Percentiles rank a stretch among this genome's conserved stretches.
Conservation (phyloP, 2,113 vertebrate species). For the Hoplias malabaricus region DNA sequence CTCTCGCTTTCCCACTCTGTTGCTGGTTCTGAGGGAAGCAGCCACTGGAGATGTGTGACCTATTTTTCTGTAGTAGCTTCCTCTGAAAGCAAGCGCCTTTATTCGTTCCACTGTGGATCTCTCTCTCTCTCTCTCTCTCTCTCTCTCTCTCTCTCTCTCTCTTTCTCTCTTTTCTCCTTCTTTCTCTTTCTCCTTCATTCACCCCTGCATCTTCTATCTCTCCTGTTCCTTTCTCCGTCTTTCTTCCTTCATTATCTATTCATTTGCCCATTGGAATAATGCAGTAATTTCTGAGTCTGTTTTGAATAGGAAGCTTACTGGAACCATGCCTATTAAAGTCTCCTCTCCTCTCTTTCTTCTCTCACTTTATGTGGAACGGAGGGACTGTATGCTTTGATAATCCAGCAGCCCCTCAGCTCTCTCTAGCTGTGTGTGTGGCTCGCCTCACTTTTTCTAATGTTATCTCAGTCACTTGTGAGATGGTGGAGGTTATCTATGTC, state of each 20-base stretch:
- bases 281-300: constrained; percentile 4
- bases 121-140: constrained; percentile 18
- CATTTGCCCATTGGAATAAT: background rate
- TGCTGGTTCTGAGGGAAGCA: constrained; percentile 58
- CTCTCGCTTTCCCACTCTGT: constrained; percentile 24
- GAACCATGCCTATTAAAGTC: background rate
- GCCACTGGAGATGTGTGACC: constrained; percentile 75
- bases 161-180: constrained; percentile 39
- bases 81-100: constrained; percentile 48
- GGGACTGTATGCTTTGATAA: background rate
- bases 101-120: constrained; percentile 15
- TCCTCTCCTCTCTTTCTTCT: background rate
- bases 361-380: background rate
- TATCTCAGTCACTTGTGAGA: background rate
- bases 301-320: background rate
- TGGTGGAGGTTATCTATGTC: no score
- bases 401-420: background rate
- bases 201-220: no score
- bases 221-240: constrained; percentile 39
- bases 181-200: constrained; percentile 26
- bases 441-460: background rate
- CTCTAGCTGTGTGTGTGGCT: no score
- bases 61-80: constrained; percentile 65
- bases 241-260: constrained; percentile 9
- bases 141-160: background rate